phyloP scores from a whole-genome alignment of 2,797 vertebrate genomes.

The Ctenopoma multispine region DNA sequence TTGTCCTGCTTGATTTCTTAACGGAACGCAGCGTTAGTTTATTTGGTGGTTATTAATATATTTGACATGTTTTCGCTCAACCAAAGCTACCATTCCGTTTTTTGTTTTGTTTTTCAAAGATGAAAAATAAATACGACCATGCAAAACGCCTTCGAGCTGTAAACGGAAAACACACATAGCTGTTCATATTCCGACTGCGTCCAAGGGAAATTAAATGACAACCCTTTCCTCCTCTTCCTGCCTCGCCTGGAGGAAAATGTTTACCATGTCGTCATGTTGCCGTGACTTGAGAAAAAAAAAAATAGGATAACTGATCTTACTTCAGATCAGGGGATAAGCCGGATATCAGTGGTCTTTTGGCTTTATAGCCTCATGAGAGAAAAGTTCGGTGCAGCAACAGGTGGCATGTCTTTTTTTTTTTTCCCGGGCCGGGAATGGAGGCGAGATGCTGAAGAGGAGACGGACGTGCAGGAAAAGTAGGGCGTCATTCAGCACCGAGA shows the following conservation, averaged over 20 bases:
- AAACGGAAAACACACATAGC: neutral
- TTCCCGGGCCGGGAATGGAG: conserved; percentile 67
- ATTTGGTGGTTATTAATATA: neutral
- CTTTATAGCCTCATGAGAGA: conserved; percentile 60
- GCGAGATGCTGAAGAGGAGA: conserved; percentile 69
- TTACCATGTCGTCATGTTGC: conserved; percentile 76
- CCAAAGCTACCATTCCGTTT: neutral
- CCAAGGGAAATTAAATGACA: conserved; percentile 44
- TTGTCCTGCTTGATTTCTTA: neutral
- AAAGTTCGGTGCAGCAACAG: conserved; percentile 85
- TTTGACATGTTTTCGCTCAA: neutral
- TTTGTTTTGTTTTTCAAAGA: neutral
- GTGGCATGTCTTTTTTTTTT: conserved; percentile 66
- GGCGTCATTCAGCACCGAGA: conserved; percentile 84
- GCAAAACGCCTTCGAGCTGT: neutral
- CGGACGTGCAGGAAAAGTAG: conserved; percentile 70
- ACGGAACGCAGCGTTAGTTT: neutral
- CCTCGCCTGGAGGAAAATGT: conserved; percentile 67
- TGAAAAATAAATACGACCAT: conserved; percentile 24
- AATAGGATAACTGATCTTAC: conserved; percentile 24
- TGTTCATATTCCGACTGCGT: conserved; percentile 21
- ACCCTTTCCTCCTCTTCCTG: conserved; percentile 60
- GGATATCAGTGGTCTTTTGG: conserved; percentile 18
- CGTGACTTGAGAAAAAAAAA: conserved; percentile 52
- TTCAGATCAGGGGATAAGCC: conserved; percentile 18